Conservation (phyloP, 2,888 invertebrate genomes). For the Euzophera pinguis region DNA sequence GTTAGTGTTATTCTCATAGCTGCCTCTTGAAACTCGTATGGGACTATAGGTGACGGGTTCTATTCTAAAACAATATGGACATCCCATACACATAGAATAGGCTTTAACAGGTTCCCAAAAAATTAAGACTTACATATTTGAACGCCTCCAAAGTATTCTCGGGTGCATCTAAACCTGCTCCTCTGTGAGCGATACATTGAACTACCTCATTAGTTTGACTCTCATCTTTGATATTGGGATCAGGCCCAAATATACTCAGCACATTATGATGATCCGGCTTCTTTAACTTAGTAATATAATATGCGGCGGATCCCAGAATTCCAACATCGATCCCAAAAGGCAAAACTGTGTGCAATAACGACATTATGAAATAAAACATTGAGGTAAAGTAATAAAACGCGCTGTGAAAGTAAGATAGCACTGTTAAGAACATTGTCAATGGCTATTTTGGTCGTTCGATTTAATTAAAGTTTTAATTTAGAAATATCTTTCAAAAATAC, state of each 20-base stretch:
- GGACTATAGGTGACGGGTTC: no score
- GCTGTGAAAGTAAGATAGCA: constrained; percentile 41
- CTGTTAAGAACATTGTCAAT: constrained; percentile 52
- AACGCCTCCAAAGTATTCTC: constrained; percentile 89
- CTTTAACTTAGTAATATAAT: constrained; percentile 54
- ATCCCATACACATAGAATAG: no score
- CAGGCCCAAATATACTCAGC: constrained; percentile 76
- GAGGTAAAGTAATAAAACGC: constrained; percentile 43
- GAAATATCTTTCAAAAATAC: no score
- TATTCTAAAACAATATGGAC: no score
- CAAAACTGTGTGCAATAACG: constrained; percentile 57
- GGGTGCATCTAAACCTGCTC: constrained; percentile 87
- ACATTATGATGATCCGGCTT: constrained; percentile 61
- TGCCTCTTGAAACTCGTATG: no score
- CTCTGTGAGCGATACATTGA: constrained; percentile 86
- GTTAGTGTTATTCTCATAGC: no score
- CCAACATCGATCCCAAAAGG: constrained; percentile 65
- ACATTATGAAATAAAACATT: constrained; percentile 43
- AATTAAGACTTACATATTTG: constrained; percentile 77
- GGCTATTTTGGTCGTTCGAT: constrained; percentile 40
- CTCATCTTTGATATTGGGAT: constrained; percentile 63
- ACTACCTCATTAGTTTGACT: constrained; percentile 67
- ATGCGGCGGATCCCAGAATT: constrained; percentile 51
- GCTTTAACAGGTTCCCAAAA: constrained; percentile 8
- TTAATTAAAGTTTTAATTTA: no score